Evolutionary conservation across 2,888 invertebrate species (phyloP), one percentile per base, ranked within the genome.

Genomic region (Scaeva pyrastri): DNA sequence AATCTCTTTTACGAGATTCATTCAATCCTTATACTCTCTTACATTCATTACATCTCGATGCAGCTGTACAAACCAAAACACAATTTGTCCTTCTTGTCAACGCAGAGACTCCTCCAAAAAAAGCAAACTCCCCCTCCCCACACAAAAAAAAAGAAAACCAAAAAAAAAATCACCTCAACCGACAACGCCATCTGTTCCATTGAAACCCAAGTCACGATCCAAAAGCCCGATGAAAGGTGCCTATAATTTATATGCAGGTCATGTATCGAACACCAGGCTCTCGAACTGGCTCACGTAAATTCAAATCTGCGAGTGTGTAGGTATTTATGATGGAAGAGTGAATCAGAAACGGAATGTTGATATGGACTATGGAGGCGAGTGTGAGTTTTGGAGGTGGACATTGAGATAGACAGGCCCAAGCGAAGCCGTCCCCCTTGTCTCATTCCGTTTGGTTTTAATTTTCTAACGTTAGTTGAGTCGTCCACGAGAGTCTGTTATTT

Each of bases 161-260:
- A 39, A 45, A 45, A 45, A 56, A 31, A 31, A 11, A 56, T 16
- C 36, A 19, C 19, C 19, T 5, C 21, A 14, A 14, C 39, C 41
- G 21, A n/a, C 62, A 62, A 26, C 41, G 62, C 43, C 62, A 62
- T 62, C 23, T 62, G 43, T 62, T 62, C 26, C 10, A 45, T 62
- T 62, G n/a, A 26, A 43, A 43, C 16, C 31, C 66, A 19, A 48
- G 66, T 66, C 66, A 66, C 66, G 66, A 31, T 66, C 14, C 36
- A 14, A 66, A 66, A 12, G 48, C 66, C 31, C 36, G 48, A 66
- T 66, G 66, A 74, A 60, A 74, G 74, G 81, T 80, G 56, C 43
- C 39, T 52, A 48, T 77, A 76, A 85, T 85, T 85, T 81, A 77
- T 77, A 80, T 85, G 80, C 85, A 43, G 36, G 81, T 76, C 85